Percentiles rank a stretch among this genome's conserved stretches.
These are phyloP conservation scores for Chlorodrepanis virens DNA, from an alignment of 2,113 vertebrate genomes.

Conservation along the genomic window DNA sequence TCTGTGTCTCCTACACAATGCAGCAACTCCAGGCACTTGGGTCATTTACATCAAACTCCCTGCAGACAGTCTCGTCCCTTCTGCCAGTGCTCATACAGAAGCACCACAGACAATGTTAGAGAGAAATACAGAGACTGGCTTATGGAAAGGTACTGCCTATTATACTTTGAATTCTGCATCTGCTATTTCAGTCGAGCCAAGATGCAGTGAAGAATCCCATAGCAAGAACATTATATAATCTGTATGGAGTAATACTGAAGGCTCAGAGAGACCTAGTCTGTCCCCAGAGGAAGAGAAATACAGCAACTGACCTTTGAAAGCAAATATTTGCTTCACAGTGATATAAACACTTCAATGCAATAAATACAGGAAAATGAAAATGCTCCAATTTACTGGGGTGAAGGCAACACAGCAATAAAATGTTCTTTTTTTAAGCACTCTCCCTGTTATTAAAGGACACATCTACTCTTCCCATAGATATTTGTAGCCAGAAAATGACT, in stretches of 20 bases:
- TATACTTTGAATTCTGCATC: neutral
- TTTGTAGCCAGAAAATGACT: slow-evolving; percentile 1
- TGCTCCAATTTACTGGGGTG: slow-evolving; percentile 13
- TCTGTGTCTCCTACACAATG: neutral
- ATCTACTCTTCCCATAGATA: neutral
- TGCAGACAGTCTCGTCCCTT: neutral
- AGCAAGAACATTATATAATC: neutral
- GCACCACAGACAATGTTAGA: neutral
- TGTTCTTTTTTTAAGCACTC: slow-evolving; percentile 33
- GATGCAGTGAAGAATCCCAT: neutral
- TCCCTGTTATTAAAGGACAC: slow-evolving; percentile 30
- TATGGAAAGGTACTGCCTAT: neutral
- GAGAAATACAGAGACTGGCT: neutral
- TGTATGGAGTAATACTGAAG: neutral
- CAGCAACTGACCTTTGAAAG: slow-evolving; percentile 49
- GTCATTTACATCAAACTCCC: neutral
- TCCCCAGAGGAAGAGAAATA: neutral
- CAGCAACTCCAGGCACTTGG: neutral
- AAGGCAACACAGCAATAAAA: slow-evolving; percentile 21
- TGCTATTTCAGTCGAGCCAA: neutral
- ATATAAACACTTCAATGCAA: slow-evolving; percentile 51
- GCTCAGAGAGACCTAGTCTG: neutral
- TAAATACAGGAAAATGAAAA: slow-evolving; percentile 58
- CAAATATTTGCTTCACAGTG: slow-evolving; percentile 49
- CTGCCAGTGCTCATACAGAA: accelerated